These are phyloP conservation scores for Charanyca ferruginea DNA, from an alignment of 2,888 invertebrate genomes.

Conservation along the genomic window DNA sequence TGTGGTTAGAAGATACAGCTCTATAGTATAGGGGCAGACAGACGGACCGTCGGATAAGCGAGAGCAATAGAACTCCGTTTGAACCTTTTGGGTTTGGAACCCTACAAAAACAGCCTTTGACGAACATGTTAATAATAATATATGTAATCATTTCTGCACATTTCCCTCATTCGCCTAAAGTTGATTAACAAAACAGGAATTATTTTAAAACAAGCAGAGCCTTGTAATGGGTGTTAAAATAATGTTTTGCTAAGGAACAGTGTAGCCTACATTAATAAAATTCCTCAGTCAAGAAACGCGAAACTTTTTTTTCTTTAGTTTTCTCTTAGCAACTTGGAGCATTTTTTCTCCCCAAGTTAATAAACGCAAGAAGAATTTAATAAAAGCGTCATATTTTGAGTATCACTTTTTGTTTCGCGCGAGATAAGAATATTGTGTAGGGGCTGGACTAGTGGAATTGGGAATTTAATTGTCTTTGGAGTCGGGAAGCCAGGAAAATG, in stretches of 20 bases:
- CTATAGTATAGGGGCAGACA: too few relatives aligned
- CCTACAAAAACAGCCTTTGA: neutral
- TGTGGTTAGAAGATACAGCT: too few relatives aligned
- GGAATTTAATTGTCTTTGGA: slow-evolving; percentile 61
- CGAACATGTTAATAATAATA: neutral
- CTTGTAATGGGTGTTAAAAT: slow-evolving; percentile 74
- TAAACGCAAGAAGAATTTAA: slow-evolving; percentile 88
- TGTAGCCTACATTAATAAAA: slow-evolving; percentile 85
- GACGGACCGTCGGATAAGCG: too few relatives aligned
- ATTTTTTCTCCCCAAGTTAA: slow-evolving; percentile 81
- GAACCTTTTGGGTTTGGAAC: too few relatives aligned
- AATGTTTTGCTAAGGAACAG: slow-evolving; percentile 78
- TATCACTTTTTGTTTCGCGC: slow-evolving; percentile 70
- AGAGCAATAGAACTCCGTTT: too few relatives aligned
- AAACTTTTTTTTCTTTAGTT: slow-evolving; percentile 81
- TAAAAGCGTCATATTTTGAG: slow-evolving; percentile 85
- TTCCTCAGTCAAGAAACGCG: slow-evolving; percentile 83
- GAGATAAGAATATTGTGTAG: slow-evolving; percentile 64
- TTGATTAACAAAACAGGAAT: slow-evolving; percentile 53
- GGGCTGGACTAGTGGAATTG: slow-evolving; percentile 56
- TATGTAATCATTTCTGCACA: slow-evolving; percentile 14
- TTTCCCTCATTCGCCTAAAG: slow-evolving; percentile 15
- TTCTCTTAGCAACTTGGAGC: slow-evolving; percentile 77
- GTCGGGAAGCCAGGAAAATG: slow-evolving; percentile 35
- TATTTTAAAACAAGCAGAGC: slow-evolving; percentile 63